These are phyloP conservation scores for Chelon labrosus DNA, from an alignment of 2,797 vertebrate genomes.

Conservation along the genomic window DNA sequence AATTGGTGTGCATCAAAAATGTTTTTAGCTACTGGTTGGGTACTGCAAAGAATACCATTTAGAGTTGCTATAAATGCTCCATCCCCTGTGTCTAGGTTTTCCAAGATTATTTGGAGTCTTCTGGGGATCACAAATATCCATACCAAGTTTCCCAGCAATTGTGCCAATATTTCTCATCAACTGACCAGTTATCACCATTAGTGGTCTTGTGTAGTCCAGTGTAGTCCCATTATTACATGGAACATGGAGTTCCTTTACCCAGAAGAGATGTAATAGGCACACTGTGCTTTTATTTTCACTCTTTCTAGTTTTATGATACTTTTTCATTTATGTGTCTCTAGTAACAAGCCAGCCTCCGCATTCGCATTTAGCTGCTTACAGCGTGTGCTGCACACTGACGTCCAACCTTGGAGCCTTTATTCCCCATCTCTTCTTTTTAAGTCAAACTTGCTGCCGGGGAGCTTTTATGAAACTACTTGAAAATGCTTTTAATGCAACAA, in stretches of 20 bases:
- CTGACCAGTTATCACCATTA: too few species aligned
- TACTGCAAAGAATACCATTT: too few species aligned
- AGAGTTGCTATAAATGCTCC: too few species aligned
- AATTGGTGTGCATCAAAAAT: too few species aligned
- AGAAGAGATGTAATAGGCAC: not conserved
- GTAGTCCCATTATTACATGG: too few species aligned
- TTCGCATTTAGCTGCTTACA: slow-evolving; percentile 6
- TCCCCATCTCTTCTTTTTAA: slow-evolving; percentile 20
- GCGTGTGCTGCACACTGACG: not conserved
- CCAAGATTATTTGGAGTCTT: too few species aligned
- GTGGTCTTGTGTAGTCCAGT: too few species aligned
- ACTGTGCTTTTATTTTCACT: not conserved
- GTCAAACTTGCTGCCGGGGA: not conserved
- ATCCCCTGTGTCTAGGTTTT: too few species aligned
- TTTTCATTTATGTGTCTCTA: not conserved
- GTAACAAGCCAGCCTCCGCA: slow-evolving; percentile 12
- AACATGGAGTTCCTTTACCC: not conserved
- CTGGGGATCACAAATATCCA: too few species aligned
- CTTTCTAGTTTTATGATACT: not conserved
- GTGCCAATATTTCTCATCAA: too few species aligned
- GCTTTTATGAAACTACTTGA: slow-evolving; percentile 1
- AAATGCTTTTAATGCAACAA: slow-evolving; percentile 22
- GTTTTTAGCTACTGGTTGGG: too few species aligned
- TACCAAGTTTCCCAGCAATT: too few species aligned
- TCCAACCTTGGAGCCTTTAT: slow-evolving; percentile 13